Evolutionary conservation across 2,113 vertebrate species (phyloP).

Genomic region (Coracopsis vasa): DNA sequence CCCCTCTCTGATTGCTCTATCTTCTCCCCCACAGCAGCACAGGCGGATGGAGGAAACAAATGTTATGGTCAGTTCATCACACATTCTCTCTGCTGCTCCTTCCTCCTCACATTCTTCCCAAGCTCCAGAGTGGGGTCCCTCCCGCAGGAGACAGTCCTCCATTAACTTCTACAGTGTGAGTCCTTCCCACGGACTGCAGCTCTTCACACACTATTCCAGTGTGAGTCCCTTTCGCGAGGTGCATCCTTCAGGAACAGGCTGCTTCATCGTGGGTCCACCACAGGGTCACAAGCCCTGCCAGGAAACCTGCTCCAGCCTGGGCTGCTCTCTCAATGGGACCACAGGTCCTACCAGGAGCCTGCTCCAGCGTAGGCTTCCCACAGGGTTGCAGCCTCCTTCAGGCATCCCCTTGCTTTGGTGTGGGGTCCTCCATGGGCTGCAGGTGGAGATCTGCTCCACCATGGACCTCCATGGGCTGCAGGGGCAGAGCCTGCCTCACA

Average conservation of each 20-base stretch:
- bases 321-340: accelerated
- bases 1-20: neutral
- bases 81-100: neutral
- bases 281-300: neutral
- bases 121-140: accelerated
- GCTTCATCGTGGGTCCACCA: neutral
- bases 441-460: neutral
- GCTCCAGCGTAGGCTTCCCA: neutral
- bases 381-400: neutral
- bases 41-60: neutral
- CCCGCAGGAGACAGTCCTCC: neutral
- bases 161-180: neutral
- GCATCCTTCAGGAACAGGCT: neutral
- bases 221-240: accelerated
- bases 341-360: neutral
- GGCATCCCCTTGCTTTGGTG: neutral
- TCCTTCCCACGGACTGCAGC: neutral
- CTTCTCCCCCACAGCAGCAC: neutral
- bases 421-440: neutral
- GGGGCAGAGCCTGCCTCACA: neutral
- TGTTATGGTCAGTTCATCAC: neutral
- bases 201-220: neutral
- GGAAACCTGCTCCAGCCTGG: neutral
- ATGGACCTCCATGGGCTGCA: neutral
- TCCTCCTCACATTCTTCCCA: neutral